Evolutionary conservation across 2,888 invertebrate genomes (phyloP), one percentile per base, ranked within the genome.

Genomic region (Hemithea aestivaria): DNA sequence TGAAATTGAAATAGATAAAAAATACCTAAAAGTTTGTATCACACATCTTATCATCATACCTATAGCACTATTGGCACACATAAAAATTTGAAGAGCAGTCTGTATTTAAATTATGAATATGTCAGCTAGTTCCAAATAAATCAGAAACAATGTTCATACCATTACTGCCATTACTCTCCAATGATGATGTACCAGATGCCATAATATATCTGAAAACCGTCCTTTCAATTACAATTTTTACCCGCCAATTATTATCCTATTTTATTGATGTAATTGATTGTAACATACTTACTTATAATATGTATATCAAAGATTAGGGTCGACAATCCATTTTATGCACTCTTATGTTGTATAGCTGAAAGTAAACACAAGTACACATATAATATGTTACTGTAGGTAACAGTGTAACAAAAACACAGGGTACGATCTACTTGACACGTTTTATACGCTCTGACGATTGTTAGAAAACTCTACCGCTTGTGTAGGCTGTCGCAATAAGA

Each of bases 181-280:
- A 84, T 58, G 93, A 93, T 67, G 93, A 92, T 73, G 92, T 92
- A 62, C 92, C 93, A 73, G 93, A 93, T 88, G 93, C 93, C 93
- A 93, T 93, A 78, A 77, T 84, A 79, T 73, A 59, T 64, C 79
- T 81, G 75, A 58, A 82, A 80, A 54, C 49, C 42, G 12, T 10
- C 22, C 20, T 28, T 10, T 30, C 10, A 12, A 9, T 24, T 22
- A 24, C 10, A 29, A 36, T 20, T 36, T 16, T 29, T 23, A 25
- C 9, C 20, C 2, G 8, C 2, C 27, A 44, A 21, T 32, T 20
- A 21, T 16, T 16, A 16, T 4, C 16, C n/a, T n/a, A n/a, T n/a
- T n/a, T n/a, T n/a, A n/a, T n/a, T n/a, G n/a, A n/a, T n/a, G n/a
- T n/a, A n/a, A n/a, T n/a, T n/a, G n/a, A n/a, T n/a, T n/a, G n/a